These are phyloP conservation scores for Kryptolebias marmoratus DNA, from an alignment of 2,113 vertebrate genomes.

Conservation along the genomic window DNA sequence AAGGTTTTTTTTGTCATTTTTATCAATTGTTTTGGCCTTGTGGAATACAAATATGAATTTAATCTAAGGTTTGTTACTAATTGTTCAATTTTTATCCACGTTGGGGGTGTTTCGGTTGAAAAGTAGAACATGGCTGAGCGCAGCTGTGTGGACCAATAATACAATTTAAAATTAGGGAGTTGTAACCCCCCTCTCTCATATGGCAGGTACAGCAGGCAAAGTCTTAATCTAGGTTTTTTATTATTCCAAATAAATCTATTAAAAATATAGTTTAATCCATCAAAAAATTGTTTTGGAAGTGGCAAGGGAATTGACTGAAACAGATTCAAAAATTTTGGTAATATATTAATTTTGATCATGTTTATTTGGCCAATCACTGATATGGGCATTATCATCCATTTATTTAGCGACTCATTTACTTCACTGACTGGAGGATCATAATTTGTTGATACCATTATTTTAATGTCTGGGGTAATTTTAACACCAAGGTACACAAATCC, in stretches of 20 bases:
- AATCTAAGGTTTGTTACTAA: not conserved
- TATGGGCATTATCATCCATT: not conserved
- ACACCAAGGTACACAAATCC: too few species aligned
- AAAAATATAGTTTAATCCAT: too few species aligned
- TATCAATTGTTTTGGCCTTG: not conserved
- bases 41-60: not conserved
- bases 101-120: not conserved
- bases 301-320: not conserved
- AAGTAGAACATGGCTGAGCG: not conserved
- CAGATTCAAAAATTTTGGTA: not conserved
- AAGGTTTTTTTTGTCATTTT: not conserved
- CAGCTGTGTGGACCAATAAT: too few species aligned
- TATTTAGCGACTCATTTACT: not conserved
- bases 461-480: not conserved
- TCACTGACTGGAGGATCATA: not conserved
- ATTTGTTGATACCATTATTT: not conserved
- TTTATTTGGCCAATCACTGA: not conserved
- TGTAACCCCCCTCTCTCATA: too few species aligned
- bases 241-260: too few species aligned
- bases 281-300: not conserved
- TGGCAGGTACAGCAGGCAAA: too few species aligned
- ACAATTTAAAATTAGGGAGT: too few species aligned
- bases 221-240: too few species aligned
- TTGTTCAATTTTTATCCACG: constrained; percentile 1
- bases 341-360: not conserved